Base-by-base conservation (phyloP, 2,797 vertebrate genomes). In the Hydrolagus colliei region DNA sequence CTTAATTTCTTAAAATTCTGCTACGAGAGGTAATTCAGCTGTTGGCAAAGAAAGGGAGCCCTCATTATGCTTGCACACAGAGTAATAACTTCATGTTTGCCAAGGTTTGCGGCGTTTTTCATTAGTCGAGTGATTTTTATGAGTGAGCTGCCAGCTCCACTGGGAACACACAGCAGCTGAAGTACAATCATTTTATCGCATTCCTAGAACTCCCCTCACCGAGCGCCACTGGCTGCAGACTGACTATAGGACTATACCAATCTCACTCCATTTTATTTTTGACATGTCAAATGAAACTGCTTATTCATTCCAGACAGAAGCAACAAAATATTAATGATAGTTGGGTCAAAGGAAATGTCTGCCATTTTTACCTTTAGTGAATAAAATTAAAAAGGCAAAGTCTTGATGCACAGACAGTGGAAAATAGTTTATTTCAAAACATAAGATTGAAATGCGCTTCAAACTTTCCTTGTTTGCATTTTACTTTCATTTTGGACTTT, bases 321-420 rank as follows among this genome's bases (percentile, higher is more conserved):
- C 14, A 84, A 84, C 79, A 67, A 71, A 68, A 71, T 84, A 84
- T 84, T 84, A 82, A 82, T 82, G 79, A 84, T 84, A 71, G 79
- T 10, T 41, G 63, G 78, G 27, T 80, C 22, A 80, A 67, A 84
- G 65, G 32, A 84, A 71, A n/a, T 77, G 75, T 10, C 63, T 35
- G 78, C 14, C 16, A 63, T n/a, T 27, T 63, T 63, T 65, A 67
- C 18, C 41, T 59, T 18, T 59, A 3, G 41, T 76, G 41, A 6
- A 65, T 68, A 16, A 82, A 67, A 11, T 82, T 67, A 82, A 82
- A 82, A 18, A 27, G 14, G 63, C 32, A 84, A 41, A 20, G 16
- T 84, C 65, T 10, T 9, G 41, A 18, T 16, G 7, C 20, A 14
- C 27, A 10, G 4, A 78, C 41, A 82, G 67, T 32, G 9, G 62